A percentile compares a stretch with the other conserved stretches of the same genome.
phyloP scores from a whole-genome alignment of 2,888 invertebrate genomes.

The Cryptocephalus primarius region DNA sequence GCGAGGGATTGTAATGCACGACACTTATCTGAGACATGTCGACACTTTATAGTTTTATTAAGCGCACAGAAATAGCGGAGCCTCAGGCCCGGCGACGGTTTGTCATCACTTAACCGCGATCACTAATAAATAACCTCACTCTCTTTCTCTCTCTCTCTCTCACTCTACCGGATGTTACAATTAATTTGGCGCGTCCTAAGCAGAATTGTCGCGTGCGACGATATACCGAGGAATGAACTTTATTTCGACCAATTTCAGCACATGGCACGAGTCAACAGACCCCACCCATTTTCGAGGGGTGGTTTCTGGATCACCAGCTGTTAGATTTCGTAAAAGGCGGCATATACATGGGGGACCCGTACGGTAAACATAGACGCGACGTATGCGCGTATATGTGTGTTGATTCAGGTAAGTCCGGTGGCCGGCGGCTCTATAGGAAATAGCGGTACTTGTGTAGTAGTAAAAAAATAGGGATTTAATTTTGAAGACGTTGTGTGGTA shows the following conservation, averaged over 20 bases:
- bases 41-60: slow-evolving; percentile 2
- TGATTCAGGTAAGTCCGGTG: slow-evolving; percentile 12
- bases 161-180: slow-evolving; percentile 21
- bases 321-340: slow-evolving; percentile 20
- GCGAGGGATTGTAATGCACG: slow-evolving; percentile 47
- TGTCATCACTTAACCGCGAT: slow-evolving; percentile 13
- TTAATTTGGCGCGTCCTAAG: slow-evolving; percentile 23
- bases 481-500: neutral
- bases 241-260: slow-evolving; percentile 29
- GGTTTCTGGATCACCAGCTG: slow-evolving; percentile 35
- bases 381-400: slow-evolving; percentile 9
- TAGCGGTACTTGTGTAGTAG: too few relatives aligned
- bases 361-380: slow-evolving; percentile 19
- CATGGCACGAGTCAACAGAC: slow-evolving; percentile 37
- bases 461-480: too few relatives aligned
- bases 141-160: slow-evolving; percentile 2
- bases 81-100: slow-evolving; percentile 1
- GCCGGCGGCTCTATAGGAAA: neutral
- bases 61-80: slow-evolving; percentile 3
- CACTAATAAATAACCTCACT: slow-evolving; percentile 9
- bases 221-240: slow-evolving; percentile 23
- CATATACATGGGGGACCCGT: slow-evolving; percentile 22
- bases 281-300: slow-evolving; percentile 36
- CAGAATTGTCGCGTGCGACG: slow-evolving; percentile 30
- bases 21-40: slow-evolving; percentile 40